Base-by-base conservation (phyloP, 2,797 vertebrate genomes). In the Tympanoctomys barrerae region DNA sequence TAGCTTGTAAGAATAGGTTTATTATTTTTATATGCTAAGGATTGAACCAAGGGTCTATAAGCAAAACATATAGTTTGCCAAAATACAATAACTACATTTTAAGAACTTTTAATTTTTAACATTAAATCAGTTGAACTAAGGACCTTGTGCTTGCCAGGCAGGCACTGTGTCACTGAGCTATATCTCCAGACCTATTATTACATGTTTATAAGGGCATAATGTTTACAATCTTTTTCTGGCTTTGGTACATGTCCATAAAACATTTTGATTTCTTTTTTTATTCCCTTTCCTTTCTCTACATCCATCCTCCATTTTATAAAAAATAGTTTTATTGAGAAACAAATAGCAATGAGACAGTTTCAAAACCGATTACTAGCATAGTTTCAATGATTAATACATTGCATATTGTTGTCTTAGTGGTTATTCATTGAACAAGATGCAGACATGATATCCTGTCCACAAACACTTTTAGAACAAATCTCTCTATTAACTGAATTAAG, bases 101-200 rank as follows among this genome's bases (percentile, higher is more conserved):
- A 80, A 83, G 36, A 89, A 87, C 42, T 91, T 79, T 71, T 71
- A 70, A 62, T 54, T 90, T 94, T 92, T 73, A 84, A 79, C 79
- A 82, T 8, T 85, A 8, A 88, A 3, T 82, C 4, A 4, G 16
- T 57, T 1, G 16, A 57, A 57, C 54, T 57, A 14, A 57, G 54
- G 54, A 57, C 54, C 54, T 57, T 57, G 54, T 57, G 54, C 14
- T 57, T 57, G 14, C 54, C 16, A 57, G 54, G 54, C 14, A 57
- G 54, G 54, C 54, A 57, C 52, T 54, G 14, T 54, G 13, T 11
- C 52, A 54, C 54, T 57, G 14, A 57, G 14, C 54, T 57, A 5
- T 57, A 18, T 57, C 54, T 57, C 14, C 54, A 57, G 54, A 57
- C 54, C 39, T 5, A 2, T 39, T 71, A 71, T 11, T 73, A 26